A percentile compares a stretch with the other conserved stretches of the same genome.
Evolutionary conservation across 1,140 invertebrate species (phyloP).

Genomic region (Orchestia grillus): DNA sequence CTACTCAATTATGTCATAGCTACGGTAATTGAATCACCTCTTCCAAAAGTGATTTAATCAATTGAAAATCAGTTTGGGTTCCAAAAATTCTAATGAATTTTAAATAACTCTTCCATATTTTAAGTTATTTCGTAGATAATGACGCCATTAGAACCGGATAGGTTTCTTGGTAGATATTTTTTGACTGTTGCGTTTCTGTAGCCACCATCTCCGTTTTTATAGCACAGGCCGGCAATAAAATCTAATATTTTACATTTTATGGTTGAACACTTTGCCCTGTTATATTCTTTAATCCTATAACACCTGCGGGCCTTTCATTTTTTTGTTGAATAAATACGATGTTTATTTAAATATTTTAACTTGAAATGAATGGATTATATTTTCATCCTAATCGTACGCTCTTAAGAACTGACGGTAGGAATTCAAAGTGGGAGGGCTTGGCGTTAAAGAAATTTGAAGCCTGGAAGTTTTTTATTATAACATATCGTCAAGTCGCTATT

Average conservation of each 20-base stretch:
- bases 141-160: not conserved
- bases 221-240: not conserved
- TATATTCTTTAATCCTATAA: not conserved
- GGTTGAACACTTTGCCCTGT: not conserved
- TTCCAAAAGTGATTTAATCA: too few species aligned
- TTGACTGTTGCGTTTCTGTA: not conserved
- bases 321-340: not conserved
- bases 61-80: not conserved
- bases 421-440: too few species aligned
- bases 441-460: too few species aligned
- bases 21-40: not conserved
- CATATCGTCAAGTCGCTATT: too few species aligned
- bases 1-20: not conserved
- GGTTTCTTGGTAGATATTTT: not conserved
- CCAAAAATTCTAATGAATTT: not conserved
- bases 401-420: too few species aligned
- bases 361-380: too few species aligned
- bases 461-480: too few species aligned
- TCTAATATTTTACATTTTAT: not conserved
- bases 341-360: not conserved
- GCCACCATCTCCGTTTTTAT: not conserved
- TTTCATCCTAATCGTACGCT: too few species aligned
- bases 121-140: too few species aligned
- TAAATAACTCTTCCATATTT: not conserved
- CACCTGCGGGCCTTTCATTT: not conserved